phyloP scores from a whole-genome alignment of 2,888 invertebrate species.

The Brachylomia viminalis region DNA sequence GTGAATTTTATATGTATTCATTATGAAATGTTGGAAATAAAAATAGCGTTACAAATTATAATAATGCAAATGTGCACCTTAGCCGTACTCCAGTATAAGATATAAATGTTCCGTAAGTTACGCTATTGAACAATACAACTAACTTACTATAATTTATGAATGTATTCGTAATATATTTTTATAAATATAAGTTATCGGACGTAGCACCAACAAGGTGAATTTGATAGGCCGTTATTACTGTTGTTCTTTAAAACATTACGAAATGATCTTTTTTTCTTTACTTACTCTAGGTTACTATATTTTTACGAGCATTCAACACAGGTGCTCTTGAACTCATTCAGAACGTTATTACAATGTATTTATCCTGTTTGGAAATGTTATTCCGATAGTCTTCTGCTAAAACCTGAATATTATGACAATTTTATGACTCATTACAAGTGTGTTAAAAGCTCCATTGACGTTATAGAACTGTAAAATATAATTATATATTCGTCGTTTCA shows the following conservation, averaged over 20 bases:
- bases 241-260: slow-evolving; percentile 5
- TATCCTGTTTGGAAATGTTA: slow-evolving; percentile 60
- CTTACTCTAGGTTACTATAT: slow-evolving; percentile 35
- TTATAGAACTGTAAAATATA: slow-evolving; percentile 55
- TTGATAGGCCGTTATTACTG: slow-evolving; percentile 30
- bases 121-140: slow-evolving; percentile 20
- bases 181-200: slow-evolving; percentile 38
- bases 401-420: slow-evolving; percentile 61
- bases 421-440: slow-evolving; percentile 51
- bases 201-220: slow-evolving; percentile 36
- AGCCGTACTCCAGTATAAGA: slow-evolving; percentile 37
- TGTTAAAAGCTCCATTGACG: slow-evolving; percentile 52
- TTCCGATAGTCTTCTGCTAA: slow-evolving; percentile 52
- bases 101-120: slow-evolving; percentile 24
- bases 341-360: slow-evolving; percentile 53
- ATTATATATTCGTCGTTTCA: slow-evolving; percentile 40
- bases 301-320: slow-evolving; percentile 51
- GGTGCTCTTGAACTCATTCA: slow-evolving; percentile 54
- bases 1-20: slow-evolving; percentile 43
- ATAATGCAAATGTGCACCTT: slow-evolving; percentile 36
- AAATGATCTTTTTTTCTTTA: slow-evolving; percentile 19
- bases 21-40: slow-evolving; percentile 60
- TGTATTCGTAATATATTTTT: slow-evolving; percentile 56
- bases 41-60: slow-evolving; percentile 31
- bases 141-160: slow-evolving; percentile 31